Percentiles rank a stretch among this genome's conserved stretches.
These are phyloP conservation scores for Semaprochilodus insignis DNA, from an alignment of 2,797 vertebrate genomes.

Conservation along the genomic window DNA sequence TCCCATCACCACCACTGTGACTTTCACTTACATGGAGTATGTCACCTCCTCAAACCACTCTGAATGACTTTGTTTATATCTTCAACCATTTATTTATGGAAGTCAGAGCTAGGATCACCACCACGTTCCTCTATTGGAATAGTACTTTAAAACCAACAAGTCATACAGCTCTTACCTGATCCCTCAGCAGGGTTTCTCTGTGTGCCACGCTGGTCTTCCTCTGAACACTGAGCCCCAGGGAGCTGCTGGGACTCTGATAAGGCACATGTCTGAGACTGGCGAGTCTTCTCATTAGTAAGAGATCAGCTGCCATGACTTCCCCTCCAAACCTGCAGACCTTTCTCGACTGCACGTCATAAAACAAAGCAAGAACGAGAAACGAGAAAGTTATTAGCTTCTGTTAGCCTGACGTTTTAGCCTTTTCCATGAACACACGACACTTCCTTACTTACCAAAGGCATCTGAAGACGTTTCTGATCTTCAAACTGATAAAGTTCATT, in stretches of 20 bases:
- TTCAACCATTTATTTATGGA: too few relatives aligned
- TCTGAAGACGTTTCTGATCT: background rate
- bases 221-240: slow-evolving; percentile 48
- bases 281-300: slow-evolving; percentile 67
- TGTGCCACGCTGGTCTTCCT: slow-evolving; percentile 41
- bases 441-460: slow-evolving; percentile 25
- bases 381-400: background rate
- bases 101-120: background rate
- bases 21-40: too few relatives aligned
- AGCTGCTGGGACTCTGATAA: slow-evolving; percentile 46
- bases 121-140: background rate
- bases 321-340: slow-evolving; percentile 49
- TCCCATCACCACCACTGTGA: too few relatives aligned
- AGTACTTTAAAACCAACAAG: background rate
- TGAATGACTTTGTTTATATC: too few relatives aligned
- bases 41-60: too few relatives aligned
- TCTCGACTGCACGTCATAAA: background rate
- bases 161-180: slow-evolving; percentile 36
- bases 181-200: slow-evolving; percentile 21
- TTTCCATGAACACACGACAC: background rate
- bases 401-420: background rate
- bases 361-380: background rate
- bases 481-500: background rate
- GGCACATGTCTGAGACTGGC: slow-evolving; percentile 66
- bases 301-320: slow-evolving; percentile 68